Conservation (phyloP, 1,140 invertebrate genomes). For the Artemia franciscana region DNA sequence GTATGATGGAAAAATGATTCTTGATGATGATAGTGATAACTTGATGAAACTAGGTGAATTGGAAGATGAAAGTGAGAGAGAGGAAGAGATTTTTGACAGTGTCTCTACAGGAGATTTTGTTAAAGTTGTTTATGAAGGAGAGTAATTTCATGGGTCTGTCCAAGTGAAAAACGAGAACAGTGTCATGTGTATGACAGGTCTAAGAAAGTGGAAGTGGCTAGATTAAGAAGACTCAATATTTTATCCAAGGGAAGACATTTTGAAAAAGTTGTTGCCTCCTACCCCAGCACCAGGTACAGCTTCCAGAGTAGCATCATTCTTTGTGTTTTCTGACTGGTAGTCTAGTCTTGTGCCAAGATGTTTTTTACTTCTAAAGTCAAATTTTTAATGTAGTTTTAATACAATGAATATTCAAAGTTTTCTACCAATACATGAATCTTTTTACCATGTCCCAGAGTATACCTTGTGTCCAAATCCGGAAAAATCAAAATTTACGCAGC, state of each 20-base stretch:
- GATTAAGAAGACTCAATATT: neutral
- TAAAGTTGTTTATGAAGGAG: neutral
- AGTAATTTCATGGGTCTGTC: neutral
- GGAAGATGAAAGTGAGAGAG: neutral
- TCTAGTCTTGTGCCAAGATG: neutral
- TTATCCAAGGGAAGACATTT: neutral
- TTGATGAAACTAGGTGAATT: neutral
- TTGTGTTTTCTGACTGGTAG: neutral
- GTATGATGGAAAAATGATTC: neutral
- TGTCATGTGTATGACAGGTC: neutral
- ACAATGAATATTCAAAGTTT: neutral
- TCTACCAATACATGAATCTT: neutral
- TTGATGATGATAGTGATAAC: neutral
- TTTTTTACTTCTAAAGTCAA: neutral
- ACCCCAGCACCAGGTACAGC: neutral
- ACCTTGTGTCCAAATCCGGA: neutral
- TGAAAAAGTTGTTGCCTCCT: neutral
- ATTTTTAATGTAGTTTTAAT: neutral
- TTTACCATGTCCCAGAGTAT: neutral
- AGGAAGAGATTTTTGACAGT: neutral
- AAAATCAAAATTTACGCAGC: neutral
- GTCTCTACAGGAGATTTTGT: neutral
- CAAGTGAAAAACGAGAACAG: neutral
- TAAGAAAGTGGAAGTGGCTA: neutral
- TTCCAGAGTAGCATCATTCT: neutral